These are phyloP conservation scores for Lethenteron camtschaticum DNA, from an alignment of 2,113 vertebrate species.

Conservation along the genomic window DNA sequence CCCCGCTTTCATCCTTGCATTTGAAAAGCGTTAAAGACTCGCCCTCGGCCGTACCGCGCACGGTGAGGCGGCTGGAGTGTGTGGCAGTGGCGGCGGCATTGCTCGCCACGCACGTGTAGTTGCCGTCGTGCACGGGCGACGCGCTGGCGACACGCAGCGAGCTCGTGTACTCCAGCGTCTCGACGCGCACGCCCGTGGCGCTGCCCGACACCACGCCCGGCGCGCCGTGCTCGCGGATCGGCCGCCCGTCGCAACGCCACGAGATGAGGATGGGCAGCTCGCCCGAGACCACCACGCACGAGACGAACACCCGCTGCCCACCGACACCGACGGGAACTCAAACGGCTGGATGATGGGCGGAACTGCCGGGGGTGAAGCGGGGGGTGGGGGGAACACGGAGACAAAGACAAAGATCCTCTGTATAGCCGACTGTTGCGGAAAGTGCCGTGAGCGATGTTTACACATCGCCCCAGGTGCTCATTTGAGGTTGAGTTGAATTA, in stretches of 20 bases:
- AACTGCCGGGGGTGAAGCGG: constrained; percentile 23
- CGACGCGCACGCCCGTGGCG: too few relatives aligned
- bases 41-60: constrained; percentile 37
- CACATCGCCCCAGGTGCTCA: too few relatives aligned
- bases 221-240: constrained; percentile 31
- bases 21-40: too few relatives aligned
- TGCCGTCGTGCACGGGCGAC: constrained; percentile 89
- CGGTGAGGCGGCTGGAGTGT: constrained; percentile 79
- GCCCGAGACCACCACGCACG: constrained; percentile 86
- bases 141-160: constrained; percentile 94
- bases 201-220: too few relatives aligned
- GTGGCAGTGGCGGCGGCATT: constrained; percentile 82
- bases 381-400: background rate
- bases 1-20: too few relatives aligned
- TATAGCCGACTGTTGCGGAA: too few relatives aligned
- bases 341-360: constrained; percentile 95
- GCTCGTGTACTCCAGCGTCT: constrained; percentile 55
- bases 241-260: constrained; percentile 88
- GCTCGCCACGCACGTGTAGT: constrained; percentile 97
- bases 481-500: too few relatives aligned
- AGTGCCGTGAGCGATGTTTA: too few relatives aligned
- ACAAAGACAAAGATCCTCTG: background rate
- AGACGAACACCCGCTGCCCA: constrained; percentile 90
- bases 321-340: constrained; percentile 87
- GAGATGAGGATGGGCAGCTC: constrained; percentile 98